Base-by-base conservation (phyloP, 2,113 vertebrate species). In the Anser brachyrhynchus region DNA sequence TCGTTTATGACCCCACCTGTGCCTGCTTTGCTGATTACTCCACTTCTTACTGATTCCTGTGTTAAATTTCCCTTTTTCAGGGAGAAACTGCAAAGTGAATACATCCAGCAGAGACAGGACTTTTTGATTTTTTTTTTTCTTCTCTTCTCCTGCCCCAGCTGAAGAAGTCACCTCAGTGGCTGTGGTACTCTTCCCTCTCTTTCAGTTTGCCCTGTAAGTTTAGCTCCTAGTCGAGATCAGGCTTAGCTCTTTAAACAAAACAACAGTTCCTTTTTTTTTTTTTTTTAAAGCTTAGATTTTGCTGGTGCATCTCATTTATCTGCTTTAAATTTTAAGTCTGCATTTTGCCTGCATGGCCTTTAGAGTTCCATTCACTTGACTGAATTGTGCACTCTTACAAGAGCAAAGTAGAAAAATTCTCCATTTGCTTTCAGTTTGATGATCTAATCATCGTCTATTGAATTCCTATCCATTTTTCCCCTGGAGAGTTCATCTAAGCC, bases 31-130 rank as follows among this genome's bases (percentile, higher is more conserved):
- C 70, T 12, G 29, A 84, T 74, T 87, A 44, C 15, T 81, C 7
- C 21, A 13, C 25, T 72, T 72, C 12, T 79, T 28, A 3, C 0
- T 0, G 2, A 46, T 65, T 46, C 57, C 58, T 1, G 4, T 49
- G 26, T 83, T 69, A 76, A 73, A 79, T 90, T 86, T 79, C 72
- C 35, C 2, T 80, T 51, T 83, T 83, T 43, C 37, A 43, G 22
- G 39, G 33, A 65, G 26, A 59, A 90, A n/a, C 52, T 57, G 22
- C 62, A 33, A 79, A 37, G 20, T 16, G 75, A 43, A 41, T 16
- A 12, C n/a, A 83, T 29, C 52, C 57, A 67, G 23, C 79, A 46
- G 28, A 67, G n/a, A 9, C 16, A 41, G 33, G 37, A 22, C 20
- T 49, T 49, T 49, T 10, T 19, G 9, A 14, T 43, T 17, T 44